Base-by-base conservation (phyloP, 2,113 vertebrate genomes). In the Halcyon malimbica region DNA sequence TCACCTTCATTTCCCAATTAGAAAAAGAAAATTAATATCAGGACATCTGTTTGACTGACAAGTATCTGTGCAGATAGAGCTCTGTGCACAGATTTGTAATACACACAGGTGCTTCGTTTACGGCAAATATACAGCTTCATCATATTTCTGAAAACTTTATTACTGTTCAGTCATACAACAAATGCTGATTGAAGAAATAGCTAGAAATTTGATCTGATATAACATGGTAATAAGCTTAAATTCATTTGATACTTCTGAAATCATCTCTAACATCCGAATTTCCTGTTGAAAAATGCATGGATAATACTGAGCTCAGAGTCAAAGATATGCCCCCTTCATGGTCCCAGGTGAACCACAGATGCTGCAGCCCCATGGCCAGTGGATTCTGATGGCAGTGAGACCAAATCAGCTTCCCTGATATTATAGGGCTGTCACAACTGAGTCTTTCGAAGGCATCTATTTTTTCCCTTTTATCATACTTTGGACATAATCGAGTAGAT, bases 201-300 rank as follows among this genome's bases (percentile, higher is more conserved):
- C 67, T 77, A 95, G 81, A 96, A 97, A 97, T 95, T 85, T 96
- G 79, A 90, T 93, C 83, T 94, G 73, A 86, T 84, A 57, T 89
- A 96, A 94, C 83, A 87, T 29, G n/a, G 86, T 87, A 97, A 93
- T 96, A 96, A 90, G 53, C 92, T 96, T 95, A 96, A 96, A 86
- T 97, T 97, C 75, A 93, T 96, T 95, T 97, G 78, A 60, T 97
- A 96, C 94, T 97, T 95, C 89, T 93, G 48, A 95, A 94, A 92
- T 73, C 20, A 83, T 42, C 77, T 83, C 74, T 73, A 85, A 89
- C 82, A 97, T 73, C 67, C 91, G 64, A 89, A 83, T 88, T 90
- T 96, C 93, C 90, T 90, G 37, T 86, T 94, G 79, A 75, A 94
- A 94, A 97, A 91, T 80, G 29, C 67, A 89, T 18, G 5, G 39